A percentile compares a stretch with the other conserved stretches of the same genome.
These are phyloP conservation scores for Ammodytes dubius DNA, from an alignment of 2,113 vertebrate genomes.

Conservation along the genomic window DNA sequence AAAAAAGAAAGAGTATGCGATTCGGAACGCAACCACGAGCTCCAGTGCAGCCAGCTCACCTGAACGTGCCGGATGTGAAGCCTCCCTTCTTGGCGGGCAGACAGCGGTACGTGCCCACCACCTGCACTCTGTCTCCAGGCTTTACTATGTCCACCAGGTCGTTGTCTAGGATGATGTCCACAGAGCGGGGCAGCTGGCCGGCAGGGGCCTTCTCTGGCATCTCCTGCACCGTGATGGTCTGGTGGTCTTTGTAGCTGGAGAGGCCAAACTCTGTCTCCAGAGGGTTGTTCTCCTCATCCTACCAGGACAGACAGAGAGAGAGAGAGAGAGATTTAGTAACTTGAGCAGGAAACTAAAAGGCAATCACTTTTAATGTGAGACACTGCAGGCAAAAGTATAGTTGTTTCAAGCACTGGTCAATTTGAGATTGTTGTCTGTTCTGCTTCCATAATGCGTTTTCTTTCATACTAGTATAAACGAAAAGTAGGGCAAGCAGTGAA, in stretches of 20 bases:
- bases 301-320: background rate
- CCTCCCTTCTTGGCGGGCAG: constrained; percentile 96
- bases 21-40: too few relatives aligned
- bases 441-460: too few relatives aligned
- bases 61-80: constrained; percentile 96
- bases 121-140: constrained; percentile 94
- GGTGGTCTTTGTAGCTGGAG: constrained; percentile 96
- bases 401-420: too few relatives aligned
- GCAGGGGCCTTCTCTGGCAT: constrained; percentile 99
- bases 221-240: constrained; percentile 97
- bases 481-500: too few relatives aligned
- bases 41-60: constrained; percentile 80
- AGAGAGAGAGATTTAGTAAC: background rate
- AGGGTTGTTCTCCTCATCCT: constrained; percentile 98
- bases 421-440: too few relatives aligned
- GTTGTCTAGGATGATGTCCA: constrained; percentile 95
- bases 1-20: too few relatives aligned
- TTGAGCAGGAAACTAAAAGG: background rate
- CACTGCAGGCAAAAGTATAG: background rate
- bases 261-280: constrained; percentile 97
- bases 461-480: too few relatives aligned
- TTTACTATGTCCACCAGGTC: constrained; percentile 95
- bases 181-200: constrained; percentile 96
- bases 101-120: constrained; percentile 95
- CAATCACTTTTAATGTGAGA: background rate